Conservation (phyloP, 2,113 vertebrate genomes). For the Donacobius atricapilla region DNA sequence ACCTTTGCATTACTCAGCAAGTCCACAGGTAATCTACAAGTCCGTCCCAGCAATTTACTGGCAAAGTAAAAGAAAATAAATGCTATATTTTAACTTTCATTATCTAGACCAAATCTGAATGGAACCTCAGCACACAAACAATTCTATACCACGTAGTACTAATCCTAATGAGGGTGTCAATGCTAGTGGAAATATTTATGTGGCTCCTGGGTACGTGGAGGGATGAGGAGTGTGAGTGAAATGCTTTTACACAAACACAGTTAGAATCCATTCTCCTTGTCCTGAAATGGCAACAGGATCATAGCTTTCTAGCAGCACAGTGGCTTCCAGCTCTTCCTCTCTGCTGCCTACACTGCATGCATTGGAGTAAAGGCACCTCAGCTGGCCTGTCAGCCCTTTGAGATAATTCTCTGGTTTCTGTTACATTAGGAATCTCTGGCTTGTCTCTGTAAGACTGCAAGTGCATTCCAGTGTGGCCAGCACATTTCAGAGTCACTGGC, state of each 20-base stretch:
- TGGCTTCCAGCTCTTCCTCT: neutral
- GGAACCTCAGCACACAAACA: neutral
- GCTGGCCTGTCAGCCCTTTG: neutral
- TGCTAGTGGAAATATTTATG: neutral
- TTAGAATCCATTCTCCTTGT: neutral
- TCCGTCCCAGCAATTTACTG: neutral
- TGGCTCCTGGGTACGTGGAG: neutral
- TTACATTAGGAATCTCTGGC: too few relatives aligned
- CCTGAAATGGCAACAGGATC: neutral
- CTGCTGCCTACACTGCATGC: neutral
- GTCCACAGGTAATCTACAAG: too few relatives aligned
- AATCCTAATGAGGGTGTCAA: neutral
- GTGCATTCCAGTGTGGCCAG: neutral
- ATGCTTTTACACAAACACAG: neutral
- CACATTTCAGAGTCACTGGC: neutral
- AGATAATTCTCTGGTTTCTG: neutral
- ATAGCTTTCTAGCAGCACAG: neutral
- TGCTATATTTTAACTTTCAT: neutral
- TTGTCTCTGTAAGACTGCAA: neutral
- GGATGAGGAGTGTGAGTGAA: neutral
- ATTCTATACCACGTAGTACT: neutral
- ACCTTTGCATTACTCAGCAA: neutral
- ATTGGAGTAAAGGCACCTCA: neutral
- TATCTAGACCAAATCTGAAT: neutral
- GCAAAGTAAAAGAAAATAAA: neutral